Base-by-base conservation (phyloP, 1,140 invertebrate genomes). In the Hydropsyche tenuis region DNA sequence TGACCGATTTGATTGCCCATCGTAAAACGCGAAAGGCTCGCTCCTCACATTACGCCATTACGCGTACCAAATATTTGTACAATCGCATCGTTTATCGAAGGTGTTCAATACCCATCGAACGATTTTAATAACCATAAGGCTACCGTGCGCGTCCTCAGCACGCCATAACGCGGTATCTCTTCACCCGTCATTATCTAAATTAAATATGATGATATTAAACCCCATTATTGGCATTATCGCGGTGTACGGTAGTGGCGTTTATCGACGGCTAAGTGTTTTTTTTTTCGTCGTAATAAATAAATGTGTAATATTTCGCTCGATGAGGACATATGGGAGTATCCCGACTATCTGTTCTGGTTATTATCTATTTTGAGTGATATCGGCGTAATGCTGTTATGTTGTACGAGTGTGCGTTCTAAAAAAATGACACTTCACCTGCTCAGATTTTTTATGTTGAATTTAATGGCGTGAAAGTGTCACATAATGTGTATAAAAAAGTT, bases 121-220 rank as follows among this genome's bases (percentile, higher is more conserved):
- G 66, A 69, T 69, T 69, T 69, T 69, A 69, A 69, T 69, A 69
- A 53, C 66, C 66, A 65, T 43, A 65, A 30, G 63, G 63, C 63
- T 65, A 65, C 63, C 63, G 63, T 16, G 63, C 48, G 18, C 16
- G 46, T 48, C 14, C 16, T 48, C 7, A 1, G 48, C 18, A 18
- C 16, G 18, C 16, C 1, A 43, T 16, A 4, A n/a, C n/a, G 63
- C 22, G 63, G 14, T 66, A 18, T 66, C 9, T 37, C 16, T 42
- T 42, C 63, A 66, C 30, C 14, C 14, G 14, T 45, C 42, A 66
- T 53, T 69, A 69, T 69, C 66, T 69, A 69, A 69, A 69, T 69
- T 69, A 69, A 69, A 69, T 69, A 69, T 69, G 45, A 27, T 27
- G 66, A 53, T 69, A 69, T 69, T 69, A 69, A 69, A 69, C 20